Conservation (phyloP, 2,888 invertebrate species). For the Sarcophaga carnaria region DNA sequence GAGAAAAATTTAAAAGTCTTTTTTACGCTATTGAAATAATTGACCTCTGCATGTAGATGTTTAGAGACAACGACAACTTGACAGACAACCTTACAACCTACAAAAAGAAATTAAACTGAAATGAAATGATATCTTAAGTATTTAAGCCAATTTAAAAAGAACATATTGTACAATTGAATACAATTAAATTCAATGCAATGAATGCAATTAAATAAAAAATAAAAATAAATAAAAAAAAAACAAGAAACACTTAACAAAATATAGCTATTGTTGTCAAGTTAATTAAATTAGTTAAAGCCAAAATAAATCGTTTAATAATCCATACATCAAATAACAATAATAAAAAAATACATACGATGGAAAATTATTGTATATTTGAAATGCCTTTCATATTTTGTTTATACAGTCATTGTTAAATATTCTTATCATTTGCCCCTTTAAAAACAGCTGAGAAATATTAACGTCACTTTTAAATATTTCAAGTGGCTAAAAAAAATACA, state of each 20-base stretch:
- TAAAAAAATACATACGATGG: neutral
- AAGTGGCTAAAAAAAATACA: conserved; percentile 4
- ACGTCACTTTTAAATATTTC: conserved; percentile 41
- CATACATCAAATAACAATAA: neutral
- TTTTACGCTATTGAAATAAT: conserved; percentile 51
- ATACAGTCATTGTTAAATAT: conserved; percentile 11
- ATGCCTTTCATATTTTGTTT: conserved; percentile 21
- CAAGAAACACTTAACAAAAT: neutral
- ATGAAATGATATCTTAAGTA: conserved; percentile 56
- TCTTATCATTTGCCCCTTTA: conserved; percentile 47
- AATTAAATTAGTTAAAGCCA: conserved; percentile 25
- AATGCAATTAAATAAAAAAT: conserved; percentile 34
- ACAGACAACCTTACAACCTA: neutral
- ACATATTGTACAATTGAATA: conserved; percentile 38
- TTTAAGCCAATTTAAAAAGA: conserved; percentile 68
- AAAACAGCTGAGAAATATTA: neutral
- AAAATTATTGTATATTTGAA: neutral
- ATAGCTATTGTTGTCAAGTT: conserved; percentile 26
- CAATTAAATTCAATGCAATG: conserved; percentile 19
- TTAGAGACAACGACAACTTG: neutral
- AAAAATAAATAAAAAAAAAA: neutral
- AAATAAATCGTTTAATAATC: conserved; percentile 38
- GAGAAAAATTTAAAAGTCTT: conserved; percentile 3
- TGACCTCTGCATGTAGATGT: conserved; percentile 48
- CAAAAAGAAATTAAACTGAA: conserved; percentile 9